These are phyloP conservation scores for Cathartes aura DNA, from an alignment of 2,113 vertebrate genomes.

Conservation along the genomic window DNA sequence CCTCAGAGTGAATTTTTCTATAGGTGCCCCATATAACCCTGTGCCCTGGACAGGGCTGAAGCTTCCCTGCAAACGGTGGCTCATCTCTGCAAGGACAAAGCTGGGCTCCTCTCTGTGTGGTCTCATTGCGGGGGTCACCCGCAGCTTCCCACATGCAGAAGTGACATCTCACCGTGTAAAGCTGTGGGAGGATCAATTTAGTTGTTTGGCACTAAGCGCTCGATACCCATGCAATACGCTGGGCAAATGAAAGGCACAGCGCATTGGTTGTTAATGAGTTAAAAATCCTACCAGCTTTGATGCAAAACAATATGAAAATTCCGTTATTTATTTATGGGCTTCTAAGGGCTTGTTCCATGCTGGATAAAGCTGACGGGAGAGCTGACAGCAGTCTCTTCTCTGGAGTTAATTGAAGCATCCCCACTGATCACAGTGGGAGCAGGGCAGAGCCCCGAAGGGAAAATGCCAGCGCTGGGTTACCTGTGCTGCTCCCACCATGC, in stretches of 20 bases:
- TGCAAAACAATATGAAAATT: not conserved
- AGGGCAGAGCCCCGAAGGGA: not conserved
- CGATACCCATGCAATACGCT: accelerated
- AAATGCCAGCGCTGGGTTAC: not conserved
- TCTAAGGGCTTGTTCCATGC: not conserved
- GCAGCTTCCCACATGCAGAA: not conserved
- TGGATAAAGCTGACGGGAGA: not conserved
- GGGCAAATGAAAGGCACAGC: not conserved
- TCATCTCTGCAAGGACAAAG: not conserved
- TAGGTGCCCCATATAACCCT: not conserved
- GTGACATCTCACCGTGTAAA: accelerated
- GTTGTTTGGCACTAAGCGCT: not conserved
- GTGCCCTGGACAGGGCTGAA: not conserved
- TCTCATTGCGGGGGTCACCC: not conserved
- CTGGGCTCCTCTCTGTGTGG: not conserved
- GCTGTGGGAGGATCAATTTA: not conserved
- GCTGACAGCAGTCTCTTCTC: not conserved
- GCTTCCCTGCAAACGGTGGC: not conserved
- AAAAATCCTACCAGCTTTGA: not conserved
- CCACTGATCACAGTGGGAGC: not conserved
- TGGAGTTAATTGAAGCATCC: not conserved
- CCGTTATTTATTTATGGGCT: not conserved
- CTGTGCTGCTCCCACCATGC: accelerated
- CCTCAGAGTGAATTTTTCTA: not conserved
- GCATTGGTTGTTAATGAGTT: accelerated